These are phyloP conservation scores for Mythimna pallens DNA, from an alignment of 2,888 invertebrate genomes.

Conservation along the genomic window DNA sequence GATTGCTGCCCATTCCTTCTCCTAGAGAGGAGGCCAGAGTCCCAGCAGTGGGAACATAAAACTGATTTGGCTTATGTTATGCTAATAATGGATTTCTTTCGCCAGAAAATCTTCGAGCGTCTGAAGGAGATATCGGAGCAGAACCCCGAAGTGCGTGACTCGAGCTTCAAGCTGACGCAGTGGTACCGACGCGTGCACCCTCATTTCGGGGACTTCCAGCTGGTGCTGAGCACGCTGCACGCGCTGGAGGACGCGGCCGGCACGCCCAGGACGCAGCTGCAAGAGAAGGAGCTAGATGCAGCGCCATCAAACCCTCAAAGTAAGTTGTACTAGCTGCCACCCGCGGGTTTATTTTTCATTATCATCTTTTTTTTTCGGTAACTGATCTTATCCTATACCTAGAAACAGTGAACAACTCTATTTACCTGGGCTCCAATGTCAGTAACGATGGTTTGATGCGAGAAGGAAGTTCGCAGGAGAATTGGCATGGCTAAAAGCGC, in stretches of 20 bases:
- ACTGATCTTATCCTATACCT: no score
- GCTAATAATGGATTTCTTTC: neutral
- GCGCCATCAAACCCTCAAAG: conserved; percentile 46
- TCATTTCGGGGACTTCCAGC: conserved; percentile 80
- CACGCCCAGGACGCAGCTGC: conserved; percentile 66
- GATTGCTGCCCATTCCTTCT: no score
- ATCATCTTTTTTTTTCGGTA: no score
- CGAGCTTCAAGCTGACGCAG: conserved; percentile 68
- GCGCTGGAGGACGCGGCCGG: conserved; percentile 72
- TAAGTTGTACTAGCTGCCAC: neutral
- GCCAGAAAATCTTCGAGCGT: conserved; percentile 74
- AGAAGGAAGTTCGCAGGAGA: no score
- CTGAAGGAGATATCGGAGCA: conserved; percentile 64
- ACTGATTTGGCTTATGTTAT: no score
- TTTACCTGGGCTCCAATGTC: no score
- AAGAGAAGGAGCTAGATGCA: conserved; percentile 67
- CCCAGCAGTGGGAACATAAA: no score
- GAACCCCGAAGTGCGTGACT: conserved; percentile 21
- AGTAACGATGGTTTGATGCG: no score
- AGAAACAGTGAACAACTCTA: no score
- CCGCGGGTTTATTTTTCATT: no score
- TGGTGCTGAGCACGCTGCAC: conserved; percentile 76
- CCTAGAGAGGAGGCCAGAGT: no score
- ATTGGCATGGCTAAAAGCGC: no score
- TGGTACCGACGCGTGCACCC: conserved; percentile 76